A percentile compares a stretch with the other conserved stretches of the same genome.
Evolutionary conservation across 2,113 vertebrate species (phyloP).

Genomic region (Oenanthe melanoleuca): DNA sequence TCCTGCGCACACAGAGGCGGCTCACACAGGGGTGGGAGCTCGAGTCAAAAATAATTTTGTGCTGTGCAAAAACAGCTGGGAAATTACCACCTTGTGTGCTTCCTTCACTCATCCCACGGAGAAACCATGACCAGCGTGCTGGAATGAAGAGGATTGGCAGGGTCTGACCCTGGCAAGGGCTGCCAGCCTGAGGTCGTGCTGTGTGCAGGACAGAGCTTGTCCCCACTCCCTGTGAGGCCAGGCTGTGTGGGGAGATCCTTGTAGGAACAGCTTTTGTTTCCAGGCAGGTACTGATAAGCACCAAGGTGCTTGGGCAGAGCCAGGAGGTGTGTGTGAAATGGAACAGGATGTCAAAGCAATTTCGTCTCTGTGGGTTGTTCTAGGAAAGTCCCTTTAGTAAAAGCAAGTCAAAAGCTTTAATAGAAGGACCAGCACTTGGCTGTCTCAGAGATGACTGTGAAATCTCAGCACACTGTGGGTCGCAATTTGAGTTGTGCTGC

Average conservation of each 20-base stretch:
- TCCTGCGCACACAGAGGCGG: rapidly evolving
- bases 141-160: background rate
- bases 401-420: constrained; percentile 18
- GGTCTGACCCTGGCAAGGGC: background rate
- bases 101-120: rapidly evolving
- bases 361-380: background rate
- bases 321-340: background rate
- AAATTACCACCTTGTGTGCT: background rate
- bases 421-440: background rate
- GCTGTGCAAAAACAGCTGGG: background rate
- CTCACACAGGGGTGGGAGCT: background rate
- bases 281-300: background rate
- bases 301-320: background rate
- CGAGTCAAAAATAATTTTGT: background rate
- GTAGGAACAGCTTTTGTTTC: background rate
- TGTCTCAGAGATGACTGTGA: background rate
- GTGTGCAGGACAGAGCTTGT: background rate
- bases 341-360: constrained; percentile 42
- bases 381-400: constrained; percentile 63
- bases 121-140: rapidly evolving
- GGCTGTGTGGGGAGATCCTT: background rate
- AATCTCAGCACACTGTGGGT: background rate
- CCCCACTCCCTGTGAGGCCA: rapidly evolving
- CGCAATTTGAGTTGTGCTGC: background rate
- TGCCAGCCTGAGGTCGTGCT: background rate